Conservation (phyloP, 2,113 vertebrate genomes). For the Caloenas nicobarica region DNA sequence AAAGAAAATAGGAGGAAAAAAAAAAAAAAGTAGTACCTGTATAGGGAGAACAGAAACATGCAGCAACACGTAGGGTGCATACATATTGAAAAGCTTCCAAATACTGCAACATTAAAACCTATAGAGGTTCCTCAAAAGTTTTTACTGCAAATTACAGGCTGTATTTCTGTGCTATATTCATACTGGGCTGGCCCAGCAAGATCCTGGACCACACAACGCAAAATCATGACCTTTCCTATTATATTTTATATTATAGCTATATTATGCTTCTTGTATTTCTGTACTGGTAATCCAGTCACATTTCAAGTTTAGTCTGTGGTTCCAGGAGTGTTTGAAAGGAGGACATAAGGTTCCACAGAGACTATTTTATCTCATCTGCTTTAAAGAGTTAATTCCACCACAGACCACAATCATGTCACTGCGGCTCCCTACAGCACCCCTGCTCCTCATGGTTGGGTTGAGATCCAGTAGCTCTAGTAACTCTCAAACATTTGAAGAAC, state of each 20-base stretch:
- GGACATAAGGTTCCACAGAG: not conserved
- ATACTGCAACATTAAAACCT: not conserved
- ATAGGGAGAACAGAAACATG: not conserved
- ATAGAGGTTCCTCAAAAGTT: not conserved
- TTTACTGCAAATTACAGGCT: not conserved
- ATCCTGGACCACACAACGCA: not conserved
- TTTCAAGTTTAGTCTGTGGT: not conserved
- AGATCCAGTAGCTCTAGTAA: not conserved
- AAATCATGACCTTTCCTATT: not conserved
- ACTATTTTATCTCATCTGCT: not conserved
- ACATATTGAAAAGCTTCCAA: not conserved
- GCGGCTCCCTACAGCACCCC: not conserved
- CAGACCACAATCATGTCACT: not conserved
- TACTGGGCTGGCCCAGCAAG: not conserved
- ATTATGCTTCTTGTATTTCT: not conserved
- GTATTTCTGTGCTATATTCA: not conserved
- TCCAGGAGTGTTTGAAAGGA: not conserved
- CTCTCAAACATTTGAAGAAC: not conserved
- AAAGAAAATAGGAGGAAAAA: not conserved
- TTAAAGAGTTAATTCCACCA: not conserved
- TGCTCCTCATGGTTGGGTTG: not conserved
- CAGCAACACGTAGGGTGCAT: not conserved
- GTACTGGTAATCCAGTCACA: not conserved
- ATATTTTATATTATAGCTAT: not conserved
- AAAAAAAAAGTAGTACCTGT: not conserved